Evolutionary conservation across 2,888 invertebrate species (phyloP).

Genomic region (Catocala sponsa): DNA sequence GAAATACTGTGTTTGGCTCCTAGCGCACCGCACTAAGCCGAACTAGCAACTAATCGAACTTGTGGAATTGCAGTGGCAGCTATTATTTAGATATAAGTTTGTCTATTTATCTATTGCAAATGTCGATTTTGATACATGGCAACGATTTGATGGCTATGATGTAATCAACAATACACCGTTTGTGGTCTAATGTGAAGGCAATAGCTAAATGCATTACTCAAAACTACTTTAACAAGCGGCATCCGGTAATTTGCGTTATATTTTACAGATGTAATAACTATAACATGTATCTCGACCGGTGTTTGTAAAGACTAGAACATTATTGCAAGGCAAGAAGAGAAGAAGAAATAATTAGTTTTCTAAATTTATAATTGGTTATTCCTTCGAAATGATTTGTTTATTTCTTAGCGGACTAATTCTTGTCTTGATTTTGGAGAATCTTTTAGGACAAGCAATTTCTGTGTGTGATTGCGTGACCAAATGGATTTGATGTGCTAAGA

Average conservation of each 20-base stretch:
- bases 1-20: slow-evolving; percentile 35
- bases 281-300: background rate
- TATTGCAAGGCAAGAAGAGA: no score
- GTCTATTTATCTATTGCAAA: background rate
- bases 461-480: no score
- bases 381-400: background rate
- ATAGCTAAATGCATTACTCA: background rate
- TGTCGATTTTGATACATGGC: slow-evolving; percentile 2
- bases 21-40: slow-evolving; percentile 25
- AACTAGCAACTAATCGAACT: slow-evolving; percentile 20
- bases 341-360: no score
- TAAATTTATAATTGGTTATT: background rate
- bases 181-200: slow-evolving; percentile 4
- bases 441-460: no score
- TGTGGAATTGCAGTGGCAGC: slow-evolving; percentile 17
- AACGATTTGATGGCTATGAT: background rate
- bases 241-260: no score
- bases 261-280: background rate
- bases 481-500: no score
- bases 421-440: no score
- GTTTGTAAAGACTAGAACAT: background rate
- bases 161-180: background rate
- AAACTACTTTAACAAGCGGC: no score
- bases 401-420: background rate
- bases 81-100: slow-evolving; percentile 4